Evolutionary conservation across 2,888 invertebrate species (phyloP), one percentile per base, ranked within the genome.

Genomic region (Lepetodrilus schrolli): DNA sequence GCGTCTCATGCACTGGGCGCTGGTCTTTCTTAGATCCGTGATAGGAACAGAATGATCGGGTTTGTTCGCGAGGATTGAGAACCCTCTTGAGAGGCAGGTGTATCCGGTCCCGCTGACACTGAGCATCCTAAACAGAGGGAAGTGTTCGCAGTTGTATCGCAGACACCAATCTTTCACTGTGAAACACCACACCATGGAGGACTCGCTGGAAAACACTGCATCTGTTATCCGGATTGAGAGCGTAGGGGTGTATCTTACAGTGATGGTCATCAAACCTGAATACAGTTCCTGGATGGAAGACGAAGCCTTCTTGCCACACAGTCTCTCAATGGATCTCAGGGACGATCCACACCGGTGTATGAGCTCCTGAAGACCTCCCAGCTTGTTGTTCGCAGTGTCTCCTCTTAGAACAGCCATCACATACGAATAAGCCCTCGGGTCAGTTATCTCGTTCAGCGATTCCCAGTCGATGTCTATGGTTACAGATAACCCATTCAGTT

Each of bases 121-220:
- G 4, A 75, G 36, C 36, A 73, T 34, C 34, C 66, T 58, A 50
- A 73, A 77, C 10, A 79, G 68, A 4, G 74, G 66, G 69, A 81
- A 77, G 3, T 58, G 70, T 13, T 74, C 38, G 5, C 74, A 70
- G 58, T 76, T 72, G 70, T 76, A 81, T 13, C 66, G 66, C 69
- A 78, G 66, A 0, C 65, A 47, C 36, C 71, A 69, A 10, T 75
- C 72, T 49, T 74, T 78, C 58, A 79, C 34, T n/a, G 74, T 69
- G 49, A 81, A 81, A 36, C 73, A 51, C 81, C 81, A 81, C 23
- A 70, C 58, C 2, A 73, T 48, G 2, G 36, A 65, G 4, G 73
- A 66, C 13, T 76, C 76, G 26, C 58, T 58, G 5, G 76, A 66
- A 8, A 71, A 8, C 20, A 50, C 38, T 21, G 73, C 48, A 17